Conservation (phyloP, 2,113 vertebrate species). For the Chelonoidis abingdonii region DNA sequence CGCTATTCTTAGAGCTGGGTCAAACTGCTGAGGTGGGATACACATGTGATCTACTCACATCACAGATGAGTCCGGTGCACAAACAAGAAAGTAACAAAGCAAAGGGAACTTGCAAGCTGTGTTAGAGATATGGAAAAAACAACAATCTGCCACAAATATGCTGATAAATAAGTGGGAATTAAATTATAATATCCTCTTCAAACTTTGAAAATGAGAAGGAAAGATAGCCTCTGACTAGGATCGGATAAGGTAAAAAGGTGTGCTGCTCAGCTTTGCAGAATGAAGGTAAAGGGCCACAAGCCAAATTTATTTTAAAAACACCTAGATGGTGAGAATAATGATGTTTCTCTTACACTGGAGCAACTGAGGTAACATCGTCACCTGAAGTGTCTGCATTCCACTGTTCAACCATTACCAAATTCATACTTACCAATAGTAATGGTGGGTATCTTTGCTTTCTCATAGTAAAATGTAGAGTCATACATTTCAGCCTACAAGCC, state of each 20-base stretch:
- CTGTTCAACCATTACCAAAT: not conserved
- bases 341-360: not conserved
- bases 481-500: constrained; percentile 84
- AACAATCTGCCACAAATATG: not conserved
- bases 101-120: not conserved
- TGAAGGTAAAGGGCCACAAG: not conserved
- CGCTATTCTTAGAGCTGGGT: not conserved
- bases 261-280: not conserved
- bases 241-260: not conserved
- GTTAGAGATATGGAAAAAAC: not conserved
- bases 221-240: not conserved
- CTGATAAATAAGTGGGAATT: not conserved
- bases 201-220: not conserved
- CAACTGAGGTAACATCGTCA: not conserved
- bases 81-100: not conserved
- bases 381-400: not conserved
- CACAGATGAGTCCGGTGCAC: not conserved
- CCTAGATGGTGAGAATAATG: not conserved
- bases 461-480: constrained; percentile 85
- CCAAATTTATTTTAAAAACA: not conserved
- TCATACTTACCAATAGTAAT: constrained; percentile 86
- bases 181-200: not conserved
- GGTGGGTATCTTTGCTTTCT: constrained; percentile 80
- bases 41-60: not conserved
- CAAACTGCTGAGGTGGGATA: not conserved